Base-by-base conservation (phyloP, 2,888 invertebrate species). In the Lamellibrachia columna region DNA sequence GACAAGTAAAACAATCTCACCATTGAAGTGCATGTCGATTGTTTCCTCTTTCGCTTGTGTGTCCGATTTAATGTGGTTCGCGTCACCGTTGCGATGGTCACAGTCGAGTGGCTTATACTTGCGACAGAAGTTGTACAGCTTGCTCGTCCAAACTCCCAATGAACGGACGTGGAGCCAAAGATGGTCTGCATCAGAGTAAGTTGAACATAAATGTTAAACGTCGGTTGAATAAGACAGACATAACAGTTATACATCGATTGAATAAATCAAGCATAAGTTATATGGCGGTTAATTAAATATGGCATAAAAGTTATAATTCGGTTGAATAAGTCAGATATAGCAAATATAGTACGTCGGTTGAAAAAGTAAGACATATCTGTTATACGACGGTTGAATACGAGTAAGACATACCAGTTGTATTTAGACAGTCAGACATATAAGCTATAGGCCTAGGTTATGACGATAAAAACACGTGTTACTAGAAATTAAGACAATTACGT, bases 111-210 rank as follows among this genome's bases (percentile, higher is more conserved):
- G 75, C n/a, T 75, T 75, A 75, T 75, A 75, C 22, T 22, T 3
- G 22, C 15, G 22, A 92, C 95, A 95, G 93, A 94, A 95, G 90
- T 95, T 93, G 92, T 95, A 95, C n/a, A 95, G 92, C 92, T 94
- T 94, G 90, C 94, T 95, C 9, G 95, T 95, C 99, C 99, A 99
- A 96, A 99, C 98, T 1, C 99, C 99, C 4, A 98, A 98, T 0
- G 98, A 98, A 94, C 99, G 97, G 93, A 99, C 98, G 96, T 99
- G 99, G 0, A 99, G 97, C 98, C 98, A 99, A 96, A 99, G 97
- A 95, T 98, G 98, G 95, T 98, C 99, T 98, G 75, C 75, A n/a
- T 22, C 75, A 75, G 75, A 75, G n/a, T 75, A 22, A n/a, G 15
- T 22, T 3, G 7, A 22, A 22, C 75, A 75, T 22, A n/a, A 75